Evolutionary conservation across 2,888 invertebrate species (phyloP).

Genomic region (Megaustenia siamemsis): DNA sequence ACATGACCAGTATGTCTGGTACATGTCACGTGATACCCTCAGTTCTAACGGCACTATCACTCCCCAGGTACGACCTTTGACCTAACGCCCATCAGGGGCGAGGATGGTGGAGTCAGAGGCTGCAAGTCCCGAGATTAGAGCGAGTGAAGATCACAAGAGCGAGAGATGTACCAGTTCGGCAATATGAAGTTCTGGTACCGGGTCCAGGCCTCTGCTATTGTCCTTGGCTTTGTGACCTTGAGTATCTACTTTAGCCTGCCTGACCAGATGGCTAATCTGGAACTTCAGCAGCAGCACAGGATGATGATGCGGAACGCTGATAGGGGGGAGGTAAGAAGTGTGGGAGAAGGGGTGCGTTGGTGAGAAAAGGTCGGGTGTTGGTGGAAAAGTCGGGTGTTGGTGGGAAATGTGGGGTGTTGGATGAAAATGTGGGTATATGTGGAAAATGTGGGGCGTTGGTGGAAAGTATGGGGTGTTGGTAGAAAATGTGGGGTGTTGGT

Average conservation of each 20-base stretch:
- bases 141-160: background rate
- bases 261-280: background rate
- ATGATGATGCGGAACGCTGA: slow-evolving; percentile 16
- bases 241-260: slow-evolving; percentile 33
- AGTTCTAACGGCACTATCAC: too few species aligned
- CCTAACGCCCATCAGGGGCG: too few species aligned
- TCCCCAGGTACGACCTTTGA: too few species aligned
- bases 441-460: too few species aligned
- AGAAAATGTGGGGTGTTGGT: background rate
- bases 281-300: slow-evolving; percentile 14
- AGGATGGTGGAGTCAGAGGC: too few species aligned
- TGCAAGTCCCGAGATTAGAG: background rate
- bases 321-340: background rate
- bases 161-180: slow-evolving; percentile 9
- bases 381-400: too few species aligned
- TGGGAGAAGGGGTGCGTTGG: too few species aligned
- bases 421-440: too few species aligned
- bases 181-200: slow-evolving; percentile 51
- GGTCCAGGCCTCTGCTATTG: background rate
- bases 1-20: too few species aligned
- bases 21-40: too few species aligned
- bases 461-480: background rate
- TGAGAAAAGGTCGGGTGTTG: too few species aligned
- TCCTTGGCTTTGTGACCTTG: slow-evolving; percentile 16
- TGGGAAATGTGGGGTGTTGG: too few species aligned